Evolutionary conservation across 2,888 invertebrate genomes (phyloP), one percentile per base, ranked within the genome.

Genomic region (Tipula vernalis): DNA sequence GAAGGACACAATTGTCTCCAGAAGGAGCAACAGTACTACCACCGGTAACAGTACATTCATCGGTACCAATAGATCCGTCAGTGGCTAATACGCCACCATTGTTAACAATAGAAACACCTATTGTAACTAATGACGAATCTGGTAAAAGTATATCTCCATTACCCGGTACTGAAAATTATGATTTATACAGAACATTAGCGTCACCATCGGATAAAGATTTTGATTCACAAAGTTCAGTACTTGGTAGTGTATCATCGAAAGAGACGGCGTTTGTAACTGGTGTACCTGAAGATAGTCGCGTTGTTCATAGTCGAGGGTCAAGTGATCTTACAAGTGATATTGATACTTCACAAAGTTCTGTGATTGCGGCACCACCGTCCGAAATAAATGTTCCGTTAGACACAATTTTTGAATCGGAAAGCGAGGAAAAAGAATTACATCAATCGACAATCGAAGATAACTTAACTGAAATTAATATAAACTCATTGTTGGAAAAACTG

Each of bases 181-280:
- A 93, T 87, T 89, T 93, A 36, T 93, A 93, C 88, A 92, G 92
- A 89, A 92, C 93, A 44, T 90, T 93, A 86, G 93, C 93, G 86
- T 93, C 94, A 83, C 93, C 94, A 28, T 91, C 91, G 2, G 91
- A 91, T 51, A 90, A 90, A 87, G 91, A 91, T 87, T 91, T 91
- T 39, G 91, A 91, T 87, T 91, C 91, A 1, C 90, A 91, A 87
- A 91, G 91, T 0, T 92, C 92, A 57, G 91, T 92, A 87, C 88
- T 92, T 86, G 91, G 91, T 86, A 91, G 91, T 89, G 90, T 91
- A 87, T 91, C 91, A 0, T 91, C 91, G 12, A 91, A 91, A 88
- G 91, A 91, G 10, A 88, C 5, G 90, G 91, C 84, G 41, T 86
- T 86, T 51, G 51, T 44, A n/a, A 36, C 36, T 6, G 86, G 86